These are phyloP conservation scores for Chloropsis hardwickii DNA, from an alignment of 2,113 vertebrate species.

Conservation along the genomic window DNA sequence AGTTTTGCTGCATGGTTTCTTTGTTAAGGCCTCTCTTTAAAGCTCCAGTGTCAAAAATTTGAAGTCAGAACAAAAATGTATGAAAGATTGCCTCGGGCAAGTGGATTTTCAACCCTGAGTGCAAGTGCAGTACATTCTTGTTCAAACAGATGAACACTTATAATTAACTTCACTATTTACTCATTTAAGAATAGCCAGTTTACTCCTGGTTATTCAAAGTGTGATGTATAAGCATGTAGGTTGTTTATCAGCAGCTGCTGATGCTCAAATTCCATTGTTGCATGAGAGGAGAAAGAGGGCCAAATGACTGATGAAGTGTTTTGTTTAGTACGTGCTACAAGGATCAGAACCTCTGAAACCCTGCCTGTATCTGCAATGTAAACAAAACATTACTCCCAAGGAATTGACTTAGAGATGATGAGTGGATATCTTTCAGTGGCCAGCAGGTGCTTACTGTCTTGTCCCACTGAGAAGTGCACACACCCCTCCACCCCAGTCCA, in stretches of 20 bases:
- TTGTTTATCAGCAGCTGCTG: background rate
- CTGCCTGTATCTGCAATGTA: background rate
- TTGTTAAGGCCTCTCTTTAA: conserved; percentile 1
- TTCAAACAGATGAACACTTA: background rate
- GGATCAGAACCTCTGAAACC: background rate
- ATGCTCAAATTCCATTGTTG: background rate
- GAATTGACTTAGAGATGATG: background rate
- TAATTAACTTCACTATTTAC: background rate
- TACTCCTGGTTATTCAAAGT: background rate
- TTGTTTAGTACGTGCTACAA: background rate
- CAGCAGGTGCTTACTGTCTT: background rate
- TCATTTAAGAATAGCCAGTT: background rate
- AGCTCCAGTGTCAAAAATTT: background rate
- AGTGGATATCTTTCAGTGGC: background rate
- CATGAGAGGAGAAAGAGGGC: background rate
- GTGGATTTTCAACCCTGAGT: background rate
- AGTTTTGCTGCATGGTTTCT: conserved; percentile 8
- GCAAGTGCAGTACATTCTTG: background rate
- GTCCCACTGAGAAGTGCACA: background rate
- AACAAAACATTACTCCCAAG: background rate
- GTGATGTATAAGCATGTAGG: background rate
- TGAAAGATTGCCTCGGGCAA: background rate
- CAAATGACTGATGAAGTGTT: background rate
- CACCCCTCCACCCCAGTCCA: too few relatives aligned
- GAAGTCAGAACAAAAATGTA: background rate